These are phyloP conservation scores for Tenebrio molitor DNA, from an alignment of 1,140 invertebrate species.

Conservation along the genomic window DNA sequence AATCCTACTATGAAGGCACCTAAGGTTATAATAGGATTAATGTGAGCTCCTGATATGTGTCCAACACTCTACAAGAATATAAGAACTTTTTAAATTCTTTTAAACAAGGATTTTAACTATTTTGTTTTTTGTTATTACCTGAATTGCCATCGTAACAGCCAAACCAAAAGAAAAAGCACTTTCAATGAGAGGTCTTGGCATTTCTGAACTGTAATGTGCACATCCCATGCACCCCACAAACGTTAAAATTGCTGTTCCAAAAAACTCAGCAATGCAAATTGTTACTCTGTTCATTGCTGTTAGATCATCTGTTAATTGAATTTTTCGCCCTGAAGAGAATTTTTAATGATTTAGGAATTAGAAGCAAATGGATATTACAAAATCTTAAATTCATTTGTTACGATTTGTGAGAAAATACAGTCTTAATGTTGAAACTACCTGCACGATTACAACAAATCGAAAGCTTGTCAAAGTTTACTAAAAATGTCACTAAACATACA, in stretches of 20 bases:
- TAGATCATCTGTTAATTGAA: conserved; percentile 38
- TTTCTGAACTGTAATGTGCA: neutral
- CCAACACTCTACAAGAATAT: conserved; percentile 3
- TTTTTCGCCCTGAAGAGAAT: conserved; percentile 21
- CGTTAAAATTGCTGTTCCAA: conserved; percentile 6
- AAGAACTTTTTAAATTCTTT: too few relatives aligned
- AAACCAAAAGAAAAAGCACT: neutral
- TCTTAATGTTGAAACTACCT: too few relatives aligned
- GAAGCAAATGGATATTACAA: too few relatives aligned
- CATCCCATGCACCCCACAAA: conserved; percentile 7
- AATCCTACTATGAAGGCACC: neutral
- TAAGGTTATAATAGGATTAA: conserved; percentile 6
- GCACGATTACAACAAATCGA: too few relatives aligned
- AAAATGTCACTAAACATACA: too few relatives aligned
- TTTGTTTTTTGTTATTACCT: neutral
- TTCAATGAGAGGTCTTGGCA: neutral
- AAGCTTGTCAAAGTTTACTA: too few relatives aligned
- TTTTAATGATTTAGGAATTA: too few relatives aligned
- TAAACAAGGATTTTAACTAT: too few relatives aligned
- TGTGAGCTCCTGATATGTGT: conserved; percentile 3
- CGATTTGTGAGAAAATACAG: neutral
- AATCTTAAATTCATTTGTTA: conserved; percentile 21
- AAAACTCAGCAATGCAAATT: conserved; percentile 28
- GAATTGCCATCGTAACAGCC: neutral
- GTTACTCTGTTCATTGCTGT: conserved; percentile 39